phyloP scores from a whole-genome alignment of 1,140 invertebrate genomes.

The Asbolus verrucosus region DNA sequence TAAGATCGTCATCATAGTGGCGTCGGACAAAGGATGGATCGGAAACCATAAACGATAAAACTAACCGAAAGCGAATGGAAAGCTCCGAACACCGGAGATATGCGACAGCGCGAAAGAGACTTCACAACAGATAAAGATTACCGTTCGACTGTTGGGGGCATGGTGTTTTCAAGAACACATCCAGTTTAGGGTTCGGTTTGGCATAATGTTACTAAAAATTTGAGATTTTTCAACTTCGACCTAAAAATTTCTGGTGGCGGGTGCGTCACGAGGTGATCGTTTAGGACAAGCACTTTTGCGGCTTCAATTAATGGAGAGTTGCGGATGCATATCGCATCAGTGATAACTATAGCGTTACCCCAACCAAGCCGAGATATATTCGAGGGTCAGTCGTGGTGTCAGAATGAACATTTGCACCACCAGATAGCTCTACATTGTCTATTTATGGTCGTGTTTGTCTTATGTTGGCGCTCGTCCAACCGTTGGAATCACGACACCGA shows the following conservation, averaged over 20 bases:
- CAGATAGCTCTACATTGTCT: constrained; percentile 53
- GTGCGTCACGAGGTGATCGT: too few species aligned
- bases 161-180: too few species aligned
- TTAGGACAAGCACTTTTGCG: too few species aligned
- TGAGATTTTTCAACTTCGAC: too few species aligned
- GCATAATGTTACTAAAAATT: too few species aligned
- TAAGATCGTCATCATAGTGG: constrained; percentile 44
- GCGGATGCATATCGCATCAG: too few species aligned
- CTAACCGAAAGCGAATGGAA: constrained; percentile 56
- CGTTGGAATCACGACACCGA: constrained; percentile 47
- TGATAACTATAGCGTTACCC: constrained; percentile 15
- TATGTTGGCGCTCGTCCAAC: constrained; percentile 55
- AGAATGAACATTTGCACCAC: constrained; percentile 55
- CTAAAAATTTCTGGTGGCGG: too few species aligned
- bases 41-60: constrained; percentile 60
- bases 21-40: constrained; percentile 53
- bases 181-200: too few species aligned
- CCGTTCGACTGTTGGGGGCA: background rate
- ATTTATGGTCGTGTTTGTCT: constrained; percentile 59
- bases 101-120: constrained; percentile 50
- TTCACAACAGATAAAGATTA: constrained; percentile 58
- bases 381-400: constrained; percentile 52
- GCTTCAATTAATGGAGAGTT: too few species aligned
- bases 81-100: constrained; percentile 49
- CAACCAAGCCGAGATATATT: constrained; percentile 9